Percentiles rank a stretch among this genome's conserved stretches.
Conservation (phyloP, 2,888 invertebrate genomes). For the Nineta flava region DNA sequence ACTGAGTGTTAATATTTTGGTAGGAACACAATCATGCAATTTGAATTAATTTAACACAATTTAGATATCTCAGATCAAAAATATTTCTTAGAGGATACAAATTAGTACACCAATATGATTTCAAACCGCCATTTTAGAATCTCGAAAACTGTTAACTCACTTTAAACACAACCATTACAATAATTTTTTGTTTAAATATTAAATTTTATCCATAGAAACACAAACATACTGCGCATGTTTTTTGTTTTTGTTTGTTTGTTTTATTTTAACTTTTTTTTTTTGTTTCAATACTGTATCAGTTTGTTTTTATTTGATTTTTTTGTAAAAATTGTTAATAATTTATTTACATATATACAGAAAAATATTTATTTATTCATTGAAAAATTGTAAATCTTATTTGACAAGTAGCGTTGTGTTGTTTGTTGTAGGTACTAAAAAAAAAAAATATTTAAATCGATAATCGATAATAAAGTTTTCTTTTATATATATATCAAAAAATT, state of each 20-base stretch:
- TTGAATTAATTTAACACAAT: no score
- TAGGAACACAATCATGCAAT: no score
- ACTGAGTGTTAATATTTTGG: no score
- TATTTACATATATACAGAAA: constrained; percentile 6
- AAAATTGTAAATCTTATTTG: constrained; percentile 3
- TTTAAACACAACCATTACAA: no score
- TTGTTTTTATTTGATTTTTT: neutral
- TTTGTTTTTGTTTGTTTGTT: neutral
- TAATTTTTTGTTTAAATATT: neutral
- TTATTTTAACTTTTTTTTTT: neutral
- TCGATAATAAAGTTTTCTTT: no score
- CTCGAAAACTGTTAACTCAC: no score
- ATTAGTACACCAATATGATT: no score
- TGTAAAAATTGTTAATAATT: constrained; percentile 3
- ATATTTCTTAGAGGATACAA: no score
- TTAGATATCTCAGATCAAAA: no score
- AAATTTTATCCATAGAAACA: neutral
- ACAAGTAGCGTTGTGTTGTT: neutral
- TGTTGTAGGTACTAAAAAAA: neutral
- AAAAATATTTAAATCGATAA: constrained; percentile 1
- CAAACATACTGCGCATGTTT: neutral
- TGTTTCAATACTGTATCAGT: constrained; percentile 3
- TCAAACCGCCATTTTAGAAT: no score
- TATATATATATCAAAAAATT: no score
- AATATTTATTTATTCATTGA: neutral